These are phyloP conservation scores for Colletes latitarsis DNA, from an alignment of 1,140 invertebrate species.

Conservation along the genomic window DNA sequence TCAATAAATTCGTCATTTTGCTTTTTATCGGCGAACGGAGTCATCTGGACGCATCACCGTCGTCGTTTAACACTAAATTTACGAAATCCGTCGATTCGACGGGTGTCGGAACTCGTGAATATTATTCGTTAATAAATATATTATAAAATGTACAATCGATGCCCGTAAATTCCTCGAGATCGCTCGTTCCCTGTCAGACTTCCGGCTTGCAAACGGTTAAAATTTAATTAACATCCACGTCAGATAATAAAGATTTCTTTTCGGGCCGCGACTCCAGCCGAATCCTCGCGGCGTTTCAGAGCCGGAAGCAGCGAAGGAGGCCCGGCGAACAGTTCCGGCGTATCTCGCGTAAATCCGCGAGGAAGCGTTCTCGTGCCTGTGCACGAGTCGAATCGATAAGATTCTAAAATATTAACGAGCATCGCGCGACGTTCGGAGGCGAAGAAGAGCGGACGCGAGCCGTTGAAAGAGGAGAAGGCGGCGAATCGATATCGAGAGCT, in stretches of 20 bases:
- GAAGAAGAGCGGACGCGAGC: conserved; percentile 7
- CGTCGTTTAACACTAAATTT: too few relatives aligned
- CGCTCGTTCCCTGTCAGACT: background rate
- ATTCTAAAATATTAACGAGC: conserved; percentile 41
- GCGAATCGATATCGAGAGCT: conserved; percentile 3
- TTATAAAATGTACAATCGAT: too few relatives aligned
- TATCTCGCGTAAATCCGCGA: too few relatives aligned
- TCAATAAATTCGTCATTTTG: background rate
- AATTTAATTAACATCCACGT: too few relatives aligned
- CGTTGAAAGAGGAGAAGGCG: background rate
- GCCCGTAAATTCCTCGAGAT: background rate
- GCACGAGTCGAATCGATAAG: conserved; percentile 37
- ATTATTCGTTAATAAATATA: too few relatives aligned
- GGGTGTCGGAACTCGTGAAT: too few relatives aligned
- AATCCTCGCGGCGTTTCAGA: too few relatives aligned
- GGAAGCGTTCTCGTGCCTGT: too few relatives aligned
- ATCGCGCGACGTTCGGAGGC: conserved; percentile 4
- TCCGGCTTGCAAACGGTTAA: background rate
- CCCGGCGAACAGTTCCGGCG: too few relatives aligned
- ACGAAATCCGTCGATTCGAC: too few relatives aligned
- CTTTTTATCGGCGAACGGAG: background rate
- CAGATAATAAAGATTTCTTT: too few relatives aligned
- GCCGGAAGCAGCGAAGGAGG: too few relatives aligned
- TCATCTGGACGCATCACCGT: background rate
- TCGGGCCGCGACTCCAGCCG: background rate